A percentile compares a stretch with the other conserved stretches of the same genome.
These are phyloP conservation scores for Hydrotaea cyrtoneurina DNA, from an alignment of 2,888 invertebrate species.

Conservation along the genomic window DNA sequence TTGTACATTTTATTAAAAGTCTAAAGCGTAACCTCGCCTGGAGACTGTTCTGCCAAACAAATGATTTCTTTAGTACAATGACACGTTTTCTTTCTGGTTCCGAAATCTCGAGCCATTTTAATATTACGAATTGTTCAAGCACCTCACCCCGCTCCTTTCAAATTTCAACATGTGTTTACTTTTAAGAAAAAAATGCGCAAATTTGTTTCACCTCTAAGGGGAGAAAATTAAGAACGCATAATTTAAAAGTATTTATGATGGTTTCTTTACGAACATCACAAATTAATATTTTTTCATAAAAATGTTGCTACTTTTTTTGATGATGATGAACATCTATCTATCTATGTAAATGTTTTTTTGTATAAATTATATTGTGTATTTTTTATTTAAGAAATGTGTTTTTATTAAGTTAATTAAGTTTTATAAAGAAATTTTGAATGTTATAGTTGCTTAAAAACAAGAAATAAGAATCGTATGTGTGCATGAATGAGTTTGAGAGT, in stretches of 20 bases:
- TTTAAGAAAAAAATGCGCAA: constrained; percentile 42
- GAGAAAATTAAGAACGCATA: constrained; percentile 58
- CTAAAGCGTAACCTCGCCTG: no score
- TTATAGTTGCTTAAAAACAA: constrained; percentile 35
- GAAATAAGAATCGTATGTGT: constrained; percentile 16
- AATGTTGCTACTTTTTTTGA: constrained; percentile 28
- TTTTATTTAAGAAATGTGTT: constrained; percentile 28
- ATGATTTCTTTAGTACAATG: background rate
- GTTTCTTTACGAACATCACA: constrained; percentile 41
- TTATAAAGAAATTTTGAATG: constrained; percentile 36
- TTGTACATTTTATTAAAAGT: no score
- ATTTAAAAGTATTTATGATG: constrained; percentile 57
- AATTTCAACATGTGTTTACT: constrained; percentile 32
- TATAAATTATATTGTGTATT: constrained; percentile 42
- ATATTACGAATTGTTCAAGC: background rate
- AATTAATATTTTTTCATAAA: background rate
- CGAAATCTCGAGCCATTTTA: background rate
- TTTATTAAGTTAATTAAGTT: constrained; percentile 42
- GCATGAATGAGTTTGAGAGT: constrained; percentile 10
- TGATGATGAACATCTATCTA: background rate
- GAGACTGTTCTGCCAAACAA: no score
- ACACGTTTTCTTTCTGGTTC: background rate
- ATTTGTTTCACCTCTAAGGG: no score
- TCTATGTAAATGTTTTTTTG: constrained; percentile 52
- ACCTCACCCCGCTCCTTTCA: background rate